Conservation (phyloP, 2,888 invertebrate genomes). For the Branchinecta sandiegonensis region DNA sequence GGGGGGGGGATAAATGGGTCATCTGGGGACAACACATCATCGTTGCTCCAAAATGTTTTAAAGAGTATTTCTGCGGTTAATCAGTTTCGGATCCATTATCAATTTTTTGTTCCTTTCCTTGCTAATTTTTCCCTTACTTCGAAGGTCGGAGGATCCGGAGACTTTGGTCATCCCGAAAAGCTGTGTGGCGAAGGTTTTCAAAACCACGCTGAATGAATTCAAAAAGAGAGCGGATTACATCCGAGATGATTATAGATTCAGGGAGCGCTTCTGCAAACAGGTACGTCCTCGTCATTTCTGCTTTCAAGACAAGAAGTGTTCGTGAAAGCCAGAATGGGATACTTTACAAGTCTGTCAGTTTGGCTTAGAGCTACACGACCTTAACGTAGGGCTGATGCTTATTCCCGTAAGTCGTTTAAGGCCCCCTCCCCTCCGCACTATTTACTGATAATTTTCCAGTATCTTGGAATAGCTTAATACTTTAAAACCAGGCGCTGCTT, state of each 20-base stretch:
- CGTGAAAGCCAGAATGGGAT: not conserved
- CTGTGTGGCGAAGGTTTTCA: conserved; percentile 44
- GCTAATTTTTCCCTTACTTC: too few species aligned
- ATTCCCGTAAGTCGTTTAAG: not conserved
- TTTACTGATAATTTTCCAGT: too few species aligned
- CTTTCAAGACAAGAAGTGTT: not conserved
- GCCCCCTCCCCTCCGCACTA: not conserved
- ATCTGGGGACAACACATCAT: too few species aligned
- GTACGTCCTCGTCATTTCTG: conserved; percentile 18
- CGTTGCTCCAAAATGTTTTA: too few species aligned
- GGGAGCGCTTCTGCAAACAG: conserved; percentile 40
- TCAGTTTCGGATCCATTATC: too few species aligned
- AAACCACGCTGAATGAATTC: conserved; percentile 45
- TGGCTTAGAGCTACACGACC: not conserved
- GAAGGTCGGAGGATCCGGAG: conserved; percentile 17
- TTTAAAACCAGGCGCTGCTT: too few species aligned
- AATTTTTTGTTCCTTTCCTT: too few species aligned
- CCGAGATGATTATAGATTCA: conserved; percentile 44
- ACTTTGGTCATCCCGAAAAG: conserved; percentile 33
- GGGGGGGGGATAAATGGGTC: too few species aligned
- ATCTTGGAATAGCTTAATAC: too few species aligned
- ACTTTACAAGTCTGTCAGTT: not conserved
- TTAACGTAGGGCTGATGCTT: not conserved
- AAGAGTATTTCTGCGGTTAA: too few species aligned
- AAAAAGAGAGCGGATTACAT: conserved; percentile 44